A percentile compares a stretch with the other conserved stretches of the same genome.
Evolutionary conservation across 2,113 vertebrate genomes (phyloP).

Genomic region (Platichthys stellatus): DNA sequence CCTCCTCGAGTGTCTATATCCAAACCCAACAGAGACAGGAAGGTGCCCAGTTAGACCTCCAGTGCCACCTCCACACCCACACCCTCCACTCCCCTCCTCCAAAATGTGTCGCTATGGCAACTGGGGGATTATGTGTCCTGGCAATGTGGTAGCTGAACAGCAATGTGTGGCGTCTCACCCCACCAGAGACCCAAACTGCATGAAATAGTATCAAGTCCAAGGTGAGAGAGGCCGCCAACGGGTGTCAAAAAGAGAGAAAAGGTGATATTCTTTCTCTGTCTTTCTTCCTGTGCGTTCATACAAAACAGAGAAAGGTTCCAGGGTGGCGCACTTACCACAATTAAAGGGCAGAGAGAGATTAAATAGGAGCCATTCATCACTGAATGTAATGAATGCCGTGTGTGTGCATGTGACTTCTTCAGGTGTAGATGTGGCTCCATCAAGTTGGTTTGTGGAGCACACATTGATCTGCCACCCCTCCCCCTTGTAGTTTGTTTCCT

Average conservation of each 20-base stretch:
- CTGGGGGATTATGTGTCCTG: constrained; percentile 6
- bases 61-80: constrained; percentile 17
- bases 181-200: no score
- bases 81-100: not conserved
- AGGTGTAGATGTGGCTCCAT: constrained; percentile 13
- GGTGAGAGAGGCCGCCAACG: no score
- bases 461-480: no score
- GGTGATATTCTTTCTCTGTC: not conserved
- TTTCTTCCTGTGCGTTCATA: not conserved
- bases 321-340: not conserved
- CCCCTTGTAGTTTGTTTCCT: not conserved
- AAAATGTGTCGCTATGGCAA: constrained; percentile 57
- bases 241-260: not conserved
- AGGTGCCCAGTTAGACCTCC: constrained; percentile 31
- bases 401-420: not conserved
- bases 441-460: not conserved
- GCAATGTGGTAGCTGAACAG: constrained; percentile 10
- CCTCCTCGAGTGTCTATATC: not conserved
- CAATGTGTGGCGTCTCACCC: no score
- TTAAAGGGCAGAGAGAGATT: constrained; percentile 10
- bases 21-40: constrained; percentile 8
- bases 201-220: no score
- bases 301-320: not conserved
- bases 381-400: constrained; percentile 1
- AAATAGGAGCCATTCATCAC: constrained; percentile 15